Conservation (phyloP, 2,797 vertebrate species). For the Micrastur ruficollis region DNA sequence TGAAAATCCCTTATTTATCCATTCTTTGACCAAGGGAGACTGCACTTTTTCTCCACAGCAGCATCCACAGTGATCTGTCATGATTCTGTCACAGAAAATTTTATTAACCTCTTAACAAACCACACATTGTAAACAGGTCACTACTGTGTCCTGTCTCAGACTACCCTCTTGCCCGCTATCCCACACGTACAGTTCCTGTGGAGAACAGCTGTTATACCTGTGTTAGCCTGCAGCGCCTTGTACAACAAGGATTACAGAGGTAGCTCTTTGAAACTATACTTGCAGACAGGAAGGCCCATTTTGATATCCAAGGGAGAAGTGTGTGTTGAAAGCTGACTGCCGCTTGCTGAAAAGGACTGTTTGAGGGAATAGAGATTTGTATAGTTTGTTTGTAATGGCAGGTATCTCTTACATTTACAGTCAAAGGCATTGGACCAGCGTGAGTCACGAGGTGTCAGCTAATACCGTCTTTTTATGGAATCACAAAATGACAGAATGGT, state of each 20-base stretch:
- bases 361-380: accelerated
- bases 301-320: neutral
- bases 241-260: too few relatives aligned
- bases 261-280: neutral
- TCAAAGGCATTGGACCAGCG: neutral
- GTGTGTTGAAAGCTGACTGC: neutral
- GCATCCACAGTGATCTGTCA: neutral
- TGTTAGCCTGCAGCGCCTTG: neutral
- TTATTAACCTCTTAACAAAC: neutral
- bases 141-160: neutral
- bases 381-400: neutral
- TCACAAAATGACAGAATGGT: neutral
- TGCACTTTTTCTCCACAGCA: neutral
- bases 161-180: neutral
- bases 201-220: neutral
- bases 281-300: too few relatives aligned
- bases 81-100: neutral
- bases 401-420: neutral
- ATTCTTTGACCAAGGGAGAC: neutral
- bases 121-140: accelerated
- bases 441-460: neutral
- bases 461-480: neutral
- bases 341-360: neutral
- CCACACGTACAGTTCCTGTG: accelerated
- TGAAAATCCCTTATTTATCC: neutral